A percentile compares a stretch with the other conserved stretches of the same genome.
These are phyloP conservation scores for Caenorhabditis sinica DNA, from an alignment of 2,888 invertebrate genomes.

Conservation along the genomic window DNA sequence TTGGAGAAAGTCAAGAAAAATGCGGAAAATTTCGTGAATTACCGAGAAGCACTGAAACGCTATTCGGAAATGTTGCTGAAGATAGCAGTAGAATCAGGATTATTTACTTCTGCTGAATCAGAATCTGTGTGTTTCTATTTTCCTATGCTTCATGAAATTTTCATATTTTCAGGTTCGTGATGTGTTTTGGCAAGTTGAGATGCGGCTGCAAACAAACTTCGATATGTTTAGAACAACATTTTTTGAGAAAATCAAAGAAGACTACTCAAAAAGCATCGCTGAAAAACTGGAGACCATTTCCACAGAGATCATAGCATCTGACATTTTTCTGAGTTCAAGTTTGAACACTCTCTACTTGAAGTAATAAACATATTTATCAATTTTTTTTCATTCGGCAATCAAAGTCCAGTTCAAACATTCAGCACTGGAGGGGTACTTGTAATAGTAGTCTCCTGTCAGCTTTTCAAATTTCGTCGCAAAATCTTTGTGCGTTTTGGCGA, in stretches of 20 bases:
- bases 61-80: neutral
- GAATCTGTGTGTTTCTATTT: neutral
- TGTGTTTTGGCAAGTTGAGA: slow-evolving; percentile 14
- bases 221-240: neutral
- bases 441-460: slow-evolving; percentile 18
- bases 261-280: neutral
- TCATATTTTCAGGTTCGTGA: slow-evolving; percentile 6
- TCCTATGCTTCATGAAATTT: neutral
- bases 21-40: neutral
- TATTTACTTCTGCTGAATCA: neutral
- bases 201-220: neutral
- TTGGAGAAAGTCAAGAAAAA: neutral
- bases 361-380: slow-evolving; percentile 11
- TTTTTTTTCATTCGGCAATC: slow-evolving; percentile 2
- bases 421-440: slow-evolving; percentile 3
- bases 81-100: neutral
- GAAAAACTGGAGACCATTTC: neutral
- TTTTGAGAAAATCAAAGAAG: neutral
- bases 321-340: neutral
- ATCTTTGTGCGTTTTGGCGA: slow-evolving; percentile 37
- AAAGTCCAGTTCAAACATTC: slow-evolving; percentile 33
- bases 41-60: neutral
- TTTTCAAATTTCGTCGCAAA: slow-evolving; percentile 37
- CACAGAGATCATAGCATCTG: neutral
- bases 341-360: neutral